These are phyloP conservation scores for Phrynocephalus forsythii DNA, from an alignment of 2,797 vertebrate species.

Conservation along the genomic window DNA sequence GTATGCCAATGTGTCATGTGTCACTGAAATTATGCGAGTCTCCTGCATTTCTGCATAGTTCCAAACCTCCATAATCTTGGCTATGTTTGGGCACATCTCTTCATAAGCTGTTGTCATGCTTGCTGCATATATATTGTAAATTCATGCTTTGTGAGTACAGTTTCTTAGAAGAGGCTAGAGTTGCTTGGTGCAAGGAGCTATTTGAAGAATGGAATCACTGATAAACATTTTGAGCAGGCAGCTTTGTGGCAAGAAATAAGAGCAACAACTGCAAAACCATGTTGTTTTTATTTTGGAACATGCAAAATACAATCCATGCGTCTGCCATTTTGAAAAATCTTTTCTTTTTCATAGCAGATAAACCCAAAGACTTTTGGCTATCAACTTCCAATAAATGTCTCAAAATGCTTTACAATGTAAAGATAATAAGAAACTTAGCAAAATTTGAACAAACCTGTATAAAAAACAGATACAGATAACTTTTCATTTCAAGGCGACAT, in stretches of 20 bases:
- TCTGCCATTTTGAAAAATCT: conserved; percentile 81
- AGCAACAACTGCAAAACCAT: conserved; percentile 80
- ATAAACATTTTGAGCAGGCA: conserved; percentile 46
- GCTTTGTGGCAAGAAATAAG: conserved; percentile 69
- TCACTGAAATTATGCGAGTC: not conserved
- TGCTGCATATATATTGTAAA: not conserved
- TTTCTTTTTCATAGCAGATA: conserved; percentile 79
- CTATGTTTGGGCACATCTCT: not conserved
- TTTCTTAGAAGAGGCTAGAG: conserved; percentile 21
- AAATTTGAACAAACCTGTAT: conserved; percentile 95
- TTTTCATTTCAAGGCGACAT: conserved; percentile 86
- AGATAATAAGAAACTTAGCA: conserved; percentile 98
- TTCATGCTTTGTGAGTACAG: conserved; percentile 14
- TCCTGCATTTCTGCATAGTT: conserved; percentile 19
- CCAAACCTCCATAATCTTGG: not conserved
- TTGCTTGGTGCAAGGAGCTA: not conserved
- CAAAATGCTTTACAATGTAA: conserved; percentile 95
- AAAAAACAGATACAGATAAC: conserved; percentile 90
- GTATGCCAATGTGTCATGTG: not conserved
- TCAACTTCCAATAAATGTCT: conserved; percentile 81
- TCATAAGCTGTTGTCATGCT: conserved; percentile 3
- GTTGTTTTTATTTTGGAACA: conserved; percentile 91
- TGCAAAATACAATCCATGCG: conserved; percentile 96
- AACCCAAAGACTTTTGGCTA: conserved; percentile 82
- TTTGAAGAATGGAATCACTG: conserved; percentile 39